Conservation (phyloP, 2,888 invertebrate genomes). For the Mylabris sibirica region DNA sequence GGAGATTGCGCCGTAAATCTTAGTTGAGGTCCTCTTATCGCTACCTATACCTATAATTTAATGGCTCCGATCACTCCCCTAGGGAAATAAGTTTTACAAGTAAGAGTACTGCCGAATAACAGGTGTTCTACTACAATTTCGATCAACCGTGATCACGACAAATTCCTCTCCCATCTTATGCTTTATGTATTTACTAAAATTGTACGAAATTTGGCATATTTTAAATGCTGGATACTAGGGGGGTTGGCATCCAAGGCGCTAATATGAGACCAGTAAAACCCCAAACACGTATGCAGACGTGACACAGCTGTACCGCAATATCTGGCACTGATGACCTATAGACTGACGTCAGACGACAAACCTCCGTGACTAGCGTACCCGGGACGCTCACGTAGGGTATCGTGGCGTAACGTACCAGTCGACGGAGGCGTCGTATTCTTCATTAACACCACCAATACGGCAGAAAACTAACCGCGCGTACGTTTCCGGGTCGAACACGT, state of each 20-base stretch:
- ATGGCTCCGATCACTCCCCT: conserved; percentile 43
- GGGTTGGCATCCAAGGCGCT: conserved; percentile 42
- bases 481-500: conserved; percentile 31
- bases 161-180: background rate
- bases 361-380: conserved; percentile 56
- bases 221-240: conserved; percentile 17
- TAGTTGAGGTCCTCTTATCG: conserved; percentile 41
- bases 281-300: conserved; percentile 60
- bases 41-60: conserved; percentile 47
- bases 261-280: conserved; percentile 58
- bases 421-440: conserved; percentile 34
- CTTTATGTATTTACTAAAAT: background rate
- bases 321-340: conserved; percentile 57
- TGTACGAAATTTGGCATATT: background rate
- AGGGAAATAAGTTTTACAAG: conserved; percentile 39
- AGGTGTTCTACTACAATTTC: conserved; percentile 25
- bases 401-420: conserved; percentile 42
- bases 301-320: conserved; percentile 59
- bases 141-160: conserved; percentile 8
- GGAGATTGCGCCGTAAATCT: conserved; percentile 46
- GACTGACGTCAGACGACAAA: conserved; percentile 56
- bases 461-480: conserved; percentile 22
- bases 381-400: conserved; percentile 48
- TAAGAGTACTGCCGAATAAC: conserved; percentile 31
- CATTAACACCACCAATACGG: conserved; percentile 31